A percentile compares a stretch with the other conserved stretches of the same genome.
These are phyloP conservation scores for Drosophila prolongata DNA, from an alignment of 2,888 invertebrate species.

Conservation along the genomic window DNA sequence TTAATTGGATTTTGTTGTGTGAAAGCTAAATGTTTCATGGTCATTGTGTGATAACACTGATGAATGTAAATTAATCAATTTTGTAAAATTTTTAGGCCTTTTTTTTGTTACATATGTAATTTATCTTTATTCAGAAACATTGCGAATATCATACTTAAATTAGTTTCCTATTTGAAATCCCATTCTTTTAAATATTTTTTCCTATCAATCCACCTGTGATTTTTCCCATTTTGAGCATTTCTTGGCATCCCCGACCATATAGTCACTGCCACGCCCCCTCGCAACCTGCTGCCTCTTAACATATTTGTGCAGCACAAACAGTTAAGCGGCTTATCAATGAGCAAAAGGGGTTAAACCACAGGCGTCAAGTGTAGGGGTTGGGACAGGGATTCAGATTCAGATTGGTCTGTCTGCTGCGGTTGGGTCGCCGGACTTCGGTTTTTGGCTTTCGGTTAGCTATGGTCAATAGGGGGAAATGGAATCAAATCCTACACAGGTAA, in stretches of 20 bases:
- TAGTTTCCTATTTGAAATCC: not conserved
- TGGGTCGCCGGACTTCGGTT: conserved; percentile 6
- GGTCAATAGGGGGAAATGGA: conserved; percentile 13
- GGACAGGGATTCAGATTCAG: not conserved
- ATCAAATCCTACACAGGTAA: conserved; percentile 2
- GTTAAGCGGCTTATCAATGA: conserved; percentile 64
- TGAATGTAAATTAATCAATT: no score
- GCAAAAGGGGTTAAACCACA: conserved; percentile 26
- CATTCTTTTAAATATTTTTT: no score
- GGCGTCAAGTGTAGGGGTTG: conserved; percentile 35
- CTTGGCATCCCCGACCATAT: not conserved
- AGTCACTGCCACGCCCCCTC: conserved; percentile 2
- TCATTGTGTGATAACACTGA: no score
- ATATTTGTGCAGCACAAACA: conserved; percentile 63
- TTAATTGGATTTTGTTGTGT: conserved; percentile 1
- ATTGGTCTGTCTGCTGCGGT: conserved; percentile 28
- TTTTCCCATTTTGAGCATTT: not conserved
- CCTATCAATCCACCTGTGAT: conserved; percentile 1
- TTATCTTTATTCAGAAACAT: no score
- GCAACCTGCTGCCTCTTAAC: conserved; percentile 3
- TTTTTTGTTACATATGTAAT: no score
- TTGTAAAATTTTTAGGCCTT: no score
- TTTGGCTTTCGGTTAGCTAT: conserved; percentile 5
- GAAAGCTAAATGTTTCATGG: no score
- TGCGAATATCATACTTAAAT: no score